Base-by-base conservation (phyloP, 2,113 vertebrate genomes). In the Macquaria ambigua region DNA sequence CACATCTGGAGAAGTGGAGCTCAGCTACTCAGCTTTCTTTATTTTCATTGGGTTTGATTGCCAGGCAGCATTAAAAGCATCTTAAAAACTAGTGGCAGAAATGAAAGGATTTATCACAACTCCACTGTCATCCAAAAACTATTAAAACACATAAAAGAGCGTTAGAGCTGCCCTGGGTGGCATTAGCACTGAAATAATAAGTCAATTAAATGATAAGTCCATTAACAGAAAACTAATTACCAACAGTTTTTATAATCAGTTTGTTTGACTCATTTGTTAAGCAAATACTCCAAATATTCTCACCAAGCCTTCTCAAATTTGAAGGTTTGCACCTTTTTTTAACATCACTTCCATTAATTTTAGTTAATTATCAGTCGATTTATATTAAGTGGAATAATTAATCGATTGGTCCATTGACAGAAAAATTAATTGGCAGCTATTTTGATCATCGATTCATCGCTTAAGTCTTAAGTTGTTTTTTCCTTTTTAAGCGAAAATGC, bases 1-100 rank as follows among this genome's bases (percentile, higher is more conserved):
- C 67, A 20, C 20, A 70, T 52, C 7, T 81, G 74, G 23, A 53
- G 78, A 90, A 82, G 61, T 90, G 84, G 21, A 64, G 55, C 82
- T 68, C 10, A 5, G 63, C 76, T 50, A 23, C 20, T 66, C 43
- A 23, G 52, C 55, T 31, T 18, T 55, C 20, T 43, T 43, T 37
- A 7, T 23, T 18, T 76, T 8, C 5, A 23, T 0, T 37, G 0
- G 8, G 23, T 50, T 21, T 16, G 37, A 5, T 31, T 20, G 16
- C 7, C 52, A 28, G 25, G 39, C 28, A 18, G 50, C 25, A 10
- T 20, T 11, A 18, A 50, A 23, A 48, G 11, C 16, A 10, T 31
- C 3, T 20, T 23, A n/a, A 23, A 31, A 31, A 31, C 28, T 31
- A 31, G 28, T 31, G 28, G 28, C 28, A 31, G 28, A 31, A 31